Evolutionary conservation across 2,113 vertebrate species (phyloP), one percentile per base, ranked within the genome.

Genomic region (Axis porcinus): DNA sequence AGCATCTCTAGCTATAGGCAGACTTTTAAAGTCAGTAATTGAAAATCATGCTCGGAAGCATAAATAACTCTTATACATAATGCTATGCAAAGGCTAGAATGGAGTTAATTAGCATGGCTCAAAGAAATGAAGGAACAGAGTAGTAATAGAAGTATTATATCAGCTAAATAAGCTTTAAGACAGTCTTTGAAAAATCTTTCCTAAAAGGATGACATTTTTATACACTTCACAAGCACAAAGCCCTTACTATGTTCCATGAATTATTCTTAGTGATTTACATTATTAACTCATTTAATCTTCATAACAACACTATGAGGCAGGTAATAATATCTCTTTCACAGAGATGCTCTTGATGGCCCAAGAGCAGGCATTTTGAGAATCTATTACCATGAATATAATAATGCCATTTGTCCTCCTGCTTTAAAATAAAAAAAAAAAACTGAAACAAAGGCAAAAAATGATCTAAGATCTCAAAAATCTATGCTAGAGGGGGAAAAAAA

Each of bases 81-180:
- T 93, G 90, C 57, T 81, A 83, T 92, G 89, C 70, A 96, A 92
- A 93, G n/a, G 30, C 57, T 85, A 81, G 85, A 92, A 92, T 47
- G 30, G 33, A 86, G 45, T 93, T 62, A 86, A 85, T 78, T 83
- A 96, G 47, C 50, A 94, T 52, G 33, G 30, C 11, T 92, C 81
- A 86, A 91, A 93, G 60, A 94, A 57, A 86, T 54, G 14, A 91
- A 19, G 55, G 45, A 70, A 81, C 2, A 30, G 16, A 92, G 93
- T 70, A 91, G 28, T 86, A 96, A 70, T 14, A 54, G 67, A 64
- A 64, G 45, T n/a, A 88, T 7, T 82, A 0, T 84, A 87, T 89
- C 54, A 93, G 45, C 12, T 84, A 89, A 95, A 30, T 6, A 86
- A 91, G 25, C 7, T 76, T 93, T 52, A 43, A 21, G 19, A 96